These are phyloP conservation scores for Philereme transversata DNA, from an alignment of 2,888 invertebrate species.

Conservation along the genomic window DNA sequence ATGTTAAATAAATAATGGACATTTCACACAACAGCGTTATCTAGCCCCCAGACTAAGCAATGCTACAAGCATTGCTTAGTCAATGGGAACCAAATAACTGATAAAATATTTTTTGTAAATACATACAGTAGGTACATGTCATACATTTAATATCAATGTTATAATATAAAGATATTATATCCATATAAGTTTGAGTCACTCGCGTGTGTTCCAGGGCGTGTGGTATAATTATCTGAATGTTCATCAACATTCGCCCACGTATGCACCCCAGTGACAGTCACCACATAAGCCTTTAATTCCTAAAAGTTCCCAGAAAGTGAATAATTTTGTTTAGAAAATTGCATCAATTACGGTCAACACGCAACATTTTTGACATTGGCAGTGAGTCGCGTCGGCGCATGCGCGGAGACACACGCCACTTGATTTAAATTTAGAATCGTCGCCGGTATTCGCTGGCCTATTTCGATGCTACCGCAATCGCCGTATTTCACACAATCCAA, in stretches of 20 bases:
- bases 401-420: constrained; percentile 65
- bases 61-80: no score
- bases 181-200: constrained; percentile 36
- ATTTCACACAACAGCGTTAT: no score
- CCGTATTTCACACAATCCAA: constrained; percentile 57
- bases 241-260: constrained; percentile 32
- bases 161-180: no score
- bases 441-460: constrained; percentile 70
- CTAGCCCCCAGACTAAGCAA: not conserved
- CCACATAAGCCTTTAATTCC: constrained; percentile 36
- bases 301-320: constrained; percentile 26
- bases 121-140: no score
- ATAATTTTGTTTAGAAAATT: constrained; percentile 27
- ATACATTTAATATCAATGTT: no score
- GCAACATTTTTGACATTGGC: constrained; percentile 56
- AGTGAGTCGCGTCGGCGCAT: constrained; percentile 62
- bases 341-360: constrained; percentile 36
- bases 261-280: constrained; percentile 33
- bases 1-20: no score
- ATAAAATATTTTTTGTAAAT: no score
- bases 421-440: constrained; percentile 75
- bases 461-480: constrained; percentile 64
- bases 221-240: constrained; percentile 35
- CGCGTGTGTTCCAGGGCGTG: constrained; percentile 19
- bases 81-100: not conserved